Base-by-base conservation (phyloP, 2,888 invertebrate species). In the Reticulitermes lucifugus region DNA sequence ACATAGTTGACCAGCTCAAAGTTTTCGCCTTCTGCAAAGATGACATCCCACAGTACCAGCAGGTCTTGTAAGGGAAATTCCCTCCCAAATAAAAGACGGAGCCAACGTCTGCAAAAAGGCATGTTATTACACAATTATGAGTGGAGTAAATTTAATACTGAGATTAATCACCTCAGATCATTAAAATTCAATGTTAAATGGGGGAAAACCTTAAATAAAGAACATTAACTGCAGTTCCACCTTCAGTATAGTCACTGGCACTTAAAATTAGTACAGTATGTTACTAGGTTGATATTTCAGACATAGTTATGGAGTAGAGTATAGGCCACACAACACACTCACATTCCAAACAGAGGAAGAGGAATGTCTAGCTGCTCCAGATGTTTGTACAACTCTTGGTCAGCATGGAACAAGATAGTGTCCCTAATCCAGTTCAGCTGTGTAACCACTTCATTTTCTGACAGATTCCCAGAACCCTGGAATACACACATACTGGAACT, bases 331-430 rank as follows among this genome's bases (percentile, higher is more conserved):
- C 6, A 60, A n/a, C 65, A 29, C 41, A 82, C 94, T 92, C 90
- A 96, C 96, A 97, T 96, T 89, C 97, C 97, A 90, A 96, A 97
- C 65, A 97, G 92, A 88, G 96, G 96, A 89, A 97, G 93, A n/a
- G 96, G 94, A 88, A 97, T 96, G 89, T 96, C 96, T 88, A 96
- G 92, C 82, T 93, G 91, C 75, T 93, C 92, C 82, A 97, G 91
- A 91, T 96, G 96, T 86, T 92, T 92, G 88, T 91, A 94, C 71
- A 95, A 90, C 87, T 93, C 93, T 12, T 92, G 91, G 89, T 95
- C 95, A 88, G 92, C 91, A 75, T 94, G 93, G 87, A 93, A 92
- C 85, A 97, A 91, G 86, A 94, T 93, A 87, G 94, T 93, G 88
- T 96, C 95, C 80, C 92, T 91, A 55, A 94, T 92, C 79, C 91